These are phyloP conservation scores for Bubo bubo DNA, from an alignment of 2,113 vertebrate genomes.

Conservation along the genomic window DNA sequence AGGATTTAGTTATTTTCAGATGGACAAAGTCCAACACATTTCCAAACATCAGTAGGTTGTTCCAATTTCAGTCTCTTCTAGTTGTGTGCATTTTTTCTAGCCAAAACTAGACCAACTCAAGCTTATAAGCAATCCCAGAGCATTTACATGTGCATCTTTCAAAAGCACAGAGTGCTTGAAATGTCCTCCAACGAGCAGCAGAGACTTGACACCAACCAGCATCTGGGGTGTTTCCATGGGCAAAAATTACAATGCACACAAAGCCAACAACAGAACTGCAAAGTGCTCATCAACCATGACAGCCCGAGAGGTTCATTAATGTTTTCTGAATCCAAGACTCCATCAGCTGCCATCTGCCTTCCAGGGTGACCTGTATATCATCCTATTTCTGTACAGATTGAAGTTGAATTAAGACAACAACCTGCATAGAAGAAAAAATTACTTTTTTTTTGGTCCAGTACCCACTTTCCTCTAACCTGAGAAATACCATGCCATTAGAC, in stretches of 20 bases:
- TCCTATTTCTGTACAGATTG: not conserved
- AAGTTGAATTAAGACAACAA: not conserved
- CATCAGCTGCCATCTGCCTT: not conserved
- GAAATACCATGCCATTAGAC: not conserved
- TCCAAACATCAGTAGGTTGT: not conserved
- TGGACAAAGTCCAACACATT: not conserved
- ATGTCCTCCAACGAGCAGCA: not conserved
- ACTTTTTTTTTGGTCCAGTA: not conserved
- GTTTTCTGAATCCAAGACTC: not conserved
- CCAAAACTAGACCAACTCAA: not conserved
- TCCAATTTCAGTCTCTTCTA: not conserved
- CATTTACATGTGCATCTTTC: not conserved
- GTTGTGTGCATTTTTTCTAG: not conserved
- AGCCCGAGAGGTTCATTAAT: not conserved
- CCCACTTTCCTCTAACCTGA: not conserved
- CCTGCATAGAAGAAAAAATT: fast-evolving
- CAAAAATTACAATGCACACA: not conserved
- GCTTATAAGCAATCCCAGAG: not conserved
- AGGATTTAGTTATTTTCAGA: not conserved
- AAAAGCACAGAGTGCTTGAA: not conserved
- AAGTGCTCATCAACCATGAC: not conserved
- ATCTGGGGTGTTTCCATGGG: not conserved
- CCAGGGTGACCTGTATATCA: not conserved
- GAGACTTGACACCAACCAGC: not conserved
- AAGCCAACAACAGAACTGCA: not conserved